These are phyloP conservation scores for Elymnias hypermnestra DNA, from an alignment of 1,140 invertebrate species.

Conservation along the genomic window DNA sequence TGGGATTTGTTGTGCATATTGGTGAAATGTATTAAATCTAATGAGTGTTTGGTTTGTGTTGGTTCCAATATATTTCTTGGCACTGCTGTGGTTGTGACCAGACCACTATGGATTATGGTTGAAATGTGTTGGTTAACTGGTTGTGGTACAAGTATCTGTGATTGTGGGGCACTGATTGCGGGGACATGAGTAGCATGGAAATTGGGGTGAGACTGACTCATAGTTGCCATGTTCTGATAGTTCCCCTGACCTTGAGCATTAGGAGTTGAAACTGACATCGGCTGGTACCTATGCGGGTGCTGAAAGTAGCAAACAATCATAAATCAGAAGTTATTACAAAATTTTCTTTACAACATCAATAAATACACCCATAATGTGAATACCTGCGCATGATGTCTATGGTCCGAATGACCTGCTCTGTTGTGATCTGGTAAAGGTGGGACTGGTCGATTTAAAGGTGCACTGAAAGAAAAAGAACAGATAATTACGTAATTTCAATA, in stretches of 20 bases:
- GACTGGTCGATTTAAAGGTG: slow-evolving; percentile 49
- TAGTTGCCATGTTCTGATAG: slow-evolving; percentile 52
- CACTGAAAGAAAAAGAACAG: slow-evolving; percentile 5
- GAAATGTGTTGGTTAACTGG: slow-evolving; percentile 23
- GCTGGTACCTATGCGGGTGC: slow-evolving; percentile 57
- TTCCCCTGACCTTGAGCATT: slow-evolving; percentile 45
- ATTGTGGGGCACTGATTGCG: neutral
- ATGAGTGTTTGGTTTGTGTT: slow-evolving; percentile 36
- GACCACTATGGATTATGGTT: slow-evolving; percentile 28
- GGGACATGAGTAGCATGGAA: slow-evolving; percentile 34
- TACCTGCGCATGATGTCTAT: slow-evolving; percentile 53
- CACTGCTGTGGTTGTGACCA: slow-evolving; percentile 31
- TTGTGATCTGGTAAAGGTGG: slow-evolving; percentile 45
- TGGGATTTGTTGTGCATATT: slow-evolving; percentile 33
- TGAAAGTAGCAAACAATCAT: slow-evolving; percentile 19
- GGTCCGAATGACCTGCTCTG: slow-evolving; percentile 43
- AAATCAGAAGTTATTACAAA: neutral
- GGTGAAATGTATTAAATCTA: slow-evolving; percentile 56
- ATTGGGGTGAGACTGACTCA: slow-evolving; percentile 58
- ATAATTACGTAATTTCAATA: no score
- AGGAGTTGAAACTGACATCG: slow-evolving; percentile 63
- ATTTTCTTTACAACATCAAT: neutral
- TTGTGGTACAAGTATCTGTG: slow-evolving; percentile 23
- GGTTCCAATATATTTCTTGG: slow-evolving; percentile 38
- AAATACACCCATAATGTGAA: neutral